Evolutionary conservation across 2,797 vertebrate genomes (phyloP).

Genomic region (Labeo calbasu): DNA sequence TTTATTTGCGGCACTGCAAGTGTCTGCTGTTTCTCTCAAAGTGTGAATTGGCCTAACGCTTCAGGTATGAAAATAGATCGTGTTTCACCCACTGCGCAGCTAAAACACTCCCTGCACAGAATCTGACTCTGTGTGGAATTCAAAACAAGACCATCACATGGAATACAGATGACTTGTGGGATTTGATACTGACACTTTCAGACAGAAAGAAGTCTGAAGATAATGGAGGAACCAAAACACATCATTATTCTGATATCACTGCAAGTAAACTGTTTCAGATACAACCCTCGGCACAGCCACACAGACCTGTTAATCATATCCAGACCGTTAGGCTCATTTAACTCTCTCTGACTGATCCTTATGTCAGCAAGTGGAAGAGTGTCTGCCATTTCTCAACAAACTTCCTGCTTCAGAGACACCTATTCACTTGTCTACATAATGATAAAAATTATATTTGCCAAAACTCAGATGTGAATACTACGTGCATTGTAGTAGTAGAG

Average conservation of each 20-base stretch:
- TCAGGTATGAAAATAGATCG: slow-evolving; percentile 69
- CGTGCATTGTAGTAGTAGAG: not conserved
- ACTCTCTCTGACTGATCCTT: slow-evolving; percentile 9
- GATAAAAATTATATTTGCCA: not conserved
- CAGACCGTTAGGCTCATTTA: slow-evolving; percentile 14
- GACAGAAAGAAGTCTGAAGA: slow-evolving; percentile 52
- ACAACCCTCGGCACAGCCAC: slow-evolving; percentile 47
- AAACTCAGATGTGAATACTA: not conserved
- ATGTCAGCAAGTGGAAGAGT: slow-evolving; percentile 19
- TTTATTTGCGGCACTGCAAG: slow-evolving; percentile 50
- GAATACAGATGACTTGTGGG: slow-evolving; percentile 59
- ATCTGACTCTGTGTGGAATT: slow-evolving; percentile 67
- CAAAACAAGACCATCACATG: slow-evolving; percentile 62
- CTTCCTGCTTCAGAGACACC: slow-evolving; percentile 12
- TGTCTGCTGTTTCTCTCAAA: slow-evolving; percentile 50
- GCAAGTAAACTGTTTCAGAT: slow-evolving; percentile 46
- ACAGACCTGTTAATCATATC: slow-evolving; percentile 23
- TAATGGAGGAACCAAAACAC: slow-evolving; percentile 56
- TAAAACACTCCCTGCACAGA: slow-evolving; percentile 67
- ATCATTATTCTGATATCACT: slow-evolving; percentile 62
- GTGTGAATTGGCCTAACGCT: slow-evolving; percentile 59
- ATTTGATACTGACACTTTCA: slow-evolving; percentile 42
- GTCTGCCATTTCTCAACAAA: slow-evolving; percentile 11
- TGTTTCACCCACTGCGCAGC: slow-evolving; percentile 54
- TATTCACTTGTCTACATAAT: slow-evolving; percentile 16